Conservation (phyloP, 2,797 vertebrate genomes). For the Hafferia zeledoni region DNA sequence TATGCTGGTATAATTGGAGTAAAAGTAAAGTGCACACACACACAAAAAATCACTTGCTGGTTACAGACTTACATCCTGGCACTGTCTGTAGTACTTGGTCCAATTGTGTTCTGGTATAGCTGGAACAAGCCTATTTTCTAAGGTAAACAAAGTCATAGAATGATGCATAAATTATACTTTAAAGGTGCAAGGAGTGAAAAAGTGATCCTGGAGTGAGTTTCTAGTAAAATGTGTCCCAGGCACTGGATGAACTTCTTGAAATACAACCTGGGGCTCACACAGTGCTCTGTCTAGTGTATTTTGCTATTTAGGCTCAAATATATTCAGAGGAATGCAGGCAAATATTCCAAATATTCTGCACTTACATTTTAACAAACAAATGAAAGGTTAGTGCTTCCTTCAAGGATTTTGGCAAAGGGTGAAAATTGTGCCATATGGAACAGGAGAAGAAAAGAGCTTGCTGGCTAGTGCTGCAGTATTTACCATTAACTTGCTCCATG, state of each 20-base stretch:
- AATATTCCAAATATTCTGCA: not conserved
- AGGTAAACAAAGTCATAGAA: not conserved
- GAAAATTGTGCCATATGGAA: not conserved
- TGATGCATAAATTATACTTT: not conserved
- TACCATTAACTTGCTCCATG: not conserved
- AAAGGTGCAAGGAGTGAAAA: not conserved
- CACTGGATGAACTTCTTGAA: not conserved
- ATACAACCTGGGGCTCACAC: rapidly evolving
- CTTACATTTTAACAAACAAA: not conserved
- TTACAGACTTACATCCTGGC: not conserved
- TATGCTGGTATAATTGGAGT: not conserved
- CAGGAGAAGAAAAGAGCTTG: not conserved
- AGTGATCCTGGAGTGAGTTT: not conserved
- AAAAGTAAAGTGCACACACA: not conserved
- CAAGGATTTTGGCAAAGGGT: not conserved
- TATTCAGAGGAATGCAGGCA: not conserved
- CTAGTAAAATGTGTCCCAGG: not conserved
- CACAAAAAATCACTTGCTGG: not conserved
- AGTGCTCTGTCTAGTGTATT: not conserved
- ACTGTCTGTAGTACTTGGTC: rapidly evolving
- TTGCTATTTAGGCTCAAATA: not conserved
- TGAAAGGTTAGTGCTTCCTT: not conserved
- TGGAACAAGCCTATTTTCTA: not conserved
- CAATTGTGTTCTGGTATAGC: not conserved
- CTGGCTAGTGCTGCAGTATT: not conserved